A percentile compares a stretch with the other conserved stretches of the same genome.
phyloP scores from a whole-genome alignment of 2,797 vertebrate species.

The Lepidocolaptes lacrymiger region DNA sequence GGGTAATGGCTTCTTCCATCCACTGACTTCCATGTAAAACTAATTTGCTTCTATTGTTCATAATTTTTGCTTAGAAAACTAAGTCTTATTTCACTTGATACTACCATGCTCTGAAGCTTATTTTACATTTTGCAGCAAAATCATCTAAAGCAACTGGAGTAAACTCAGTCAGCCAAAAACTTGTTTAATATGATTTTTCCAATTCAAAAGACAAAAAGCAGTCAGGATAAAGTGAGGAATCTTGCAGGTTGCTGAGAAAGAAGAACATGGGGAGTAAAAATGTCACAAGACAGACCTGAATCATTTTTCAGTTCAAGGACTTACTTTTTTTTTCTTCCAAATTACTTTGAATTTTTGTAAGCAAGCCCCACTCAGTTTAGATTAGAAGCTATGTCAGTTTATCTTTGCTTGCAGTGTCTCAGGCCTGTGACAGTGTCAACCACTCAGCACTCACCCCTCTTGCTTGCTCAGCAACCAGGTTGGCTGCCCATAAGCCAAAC shows the following conservation, averaged over 20 bases:
- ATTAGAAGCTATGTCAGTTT: background rate
- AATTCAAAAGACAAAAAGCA: background rate
- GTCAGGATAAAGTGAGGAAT: background rate
- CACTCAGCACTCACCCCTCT: background rate
- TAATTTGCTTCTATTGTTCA: background rate
- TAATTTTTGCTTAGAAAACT: background rate
- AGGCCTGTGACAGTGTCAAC: background rate
- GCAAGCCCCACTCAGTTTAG: background rate
- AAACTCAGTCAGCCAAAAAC: background rate
- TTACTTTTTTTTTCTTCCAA: background rate
- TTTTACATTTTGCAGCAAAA: conserved; percentile 1
- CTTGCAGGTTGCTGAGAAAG: background rate
- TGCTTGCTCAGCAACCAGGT: background rate
- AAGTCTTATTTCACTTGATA: background rate
- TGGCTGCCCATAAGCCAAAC: background rate
- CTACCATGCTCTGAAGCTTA: background rate
- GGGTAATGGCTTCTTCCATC: background rate
- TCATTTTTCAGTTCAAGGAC: background rate
- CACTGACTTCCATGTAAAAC: background rate
- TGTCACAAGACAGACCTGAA: background rate
- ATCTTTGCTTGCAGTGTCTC: background rate
- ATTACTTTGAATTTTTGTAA: background rate
- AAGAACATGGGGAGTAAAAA: background rate
- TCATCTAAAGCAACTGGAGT: background rate
- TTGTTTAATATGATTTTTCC: background rate